Base-by-base conservation (phyloP, 2,113 vertebrate genomes). In the Seriola aureovittata region DNA sequence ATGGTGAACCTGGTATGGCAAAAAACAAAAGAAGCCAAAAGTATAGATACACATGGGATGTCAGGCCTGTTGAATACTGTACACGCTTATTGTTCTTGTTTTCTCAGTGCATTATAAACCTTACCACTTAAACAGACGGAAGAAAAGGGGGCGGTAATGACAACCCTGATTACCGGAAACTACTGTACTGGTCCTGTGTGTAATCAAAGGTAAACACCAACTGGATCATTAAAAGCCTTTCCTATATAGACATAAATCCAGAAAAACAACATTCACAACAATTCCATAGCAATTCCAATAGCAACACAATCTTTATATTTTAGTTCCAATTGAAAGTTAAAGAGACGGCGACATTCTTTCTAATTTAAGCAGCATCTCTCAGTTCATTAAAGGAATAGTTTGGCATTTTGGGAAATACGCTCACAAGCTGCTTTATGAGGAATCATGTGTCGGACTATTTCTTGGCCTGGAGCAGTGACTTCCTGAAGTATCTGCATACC, bases 241-340 rank as follows among this genome's bases (percentile, higher is more conserved):
- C 34, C 23, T 21, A 21, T 72, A 46, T 19, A 55, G 17, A 72
- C 34, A 66, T 36, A 78, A 36, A 82, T 34, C 10, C 25, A 82
- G n/a, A 84, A 76, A 76, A 62, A 77, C 58, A 85, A 75, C 75
- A 82, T 90, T 78, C 81, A 76, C 36, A 81, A 67, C 54, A 70
- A 70, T 48, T 58, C 4, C n/a, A 65, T 70, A 25, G 25, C 25
- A 25, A 25, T 25, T 29, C 29, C 29, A 29, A 80, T 72, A 71
- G 62, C 52, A 5, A 67, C 54, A 82, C 82, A 73, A 62, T 82
- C 67, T 55, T 72, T 16, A 68, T 65, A 48, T 76, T 69, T 67
- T 69, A 57, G 71, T 84, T 82, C 66, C 62, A 38, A 77, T 75
- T 84, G 12, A 73, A 68, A 76, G 77, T 70, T 75, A 75, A 89